Conservation (phyloP, 2,113 vertebrate species). For the Grantiella picta region DNA sequence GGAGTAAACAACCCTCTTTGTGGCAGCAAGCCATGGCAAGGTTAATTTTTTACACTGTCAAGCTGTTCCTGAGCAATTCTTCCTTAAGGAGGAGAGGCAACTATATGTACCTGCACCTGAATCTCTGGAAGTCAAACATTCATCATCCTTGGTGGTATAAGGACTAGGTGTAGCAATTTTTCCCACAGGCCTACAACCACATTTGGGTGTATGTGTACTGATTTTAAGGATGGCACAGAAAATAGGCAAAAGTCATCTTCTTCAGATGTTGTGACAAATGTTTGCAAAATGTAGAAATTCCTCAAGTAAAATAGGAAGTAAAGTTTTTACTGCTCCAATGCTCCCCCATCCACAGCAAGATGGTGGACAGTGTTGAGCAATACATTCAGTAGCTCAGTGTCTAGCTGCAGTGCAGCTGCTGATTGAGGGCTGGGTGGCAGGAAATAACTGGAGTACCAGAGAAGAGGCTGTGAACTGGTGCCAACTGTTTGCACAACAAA, state of each 20-base stretch:
- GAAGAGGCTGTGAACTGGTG: neutral
- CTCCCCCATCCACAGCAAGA: neutral
- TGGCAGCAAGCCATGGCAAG: neutral
- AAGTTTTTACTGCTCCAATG: neutral
- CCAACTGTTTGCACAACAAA: neutral
- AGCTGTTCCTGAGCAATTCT: neutral
- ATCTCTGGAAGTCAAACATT: neutral
- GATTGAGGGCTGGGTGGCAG: neutral
- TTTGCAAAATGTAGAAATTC: neutral
- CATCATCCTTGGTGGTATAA: neutral
- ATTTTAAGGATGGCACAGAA: neutral
- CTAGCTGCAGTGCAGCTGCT: neutral
- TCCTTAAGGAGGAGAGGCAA: accelerated
- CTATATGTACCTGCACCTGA: neutral
- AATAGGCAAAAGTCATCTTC: neutral
- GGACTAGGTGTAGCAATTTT: neutral
- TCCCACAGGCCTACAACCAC: neutral
- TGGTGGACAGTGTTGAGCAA: neutral
- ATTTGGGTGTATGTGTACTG: neutral
- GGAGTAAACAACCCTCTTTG: neutral
- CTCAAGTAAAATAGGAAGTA: neutral
- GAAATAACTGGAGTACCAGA: neutral
- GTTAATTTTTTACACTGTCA: neutral
- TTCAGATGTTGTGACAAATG: neutral
- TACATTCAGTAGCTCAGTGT: neutral